Evolutionary conservation across 2,797 vertebrate genomes (phyloP).

Genomic region (Phrynocephalus guinanensis): DNA sequence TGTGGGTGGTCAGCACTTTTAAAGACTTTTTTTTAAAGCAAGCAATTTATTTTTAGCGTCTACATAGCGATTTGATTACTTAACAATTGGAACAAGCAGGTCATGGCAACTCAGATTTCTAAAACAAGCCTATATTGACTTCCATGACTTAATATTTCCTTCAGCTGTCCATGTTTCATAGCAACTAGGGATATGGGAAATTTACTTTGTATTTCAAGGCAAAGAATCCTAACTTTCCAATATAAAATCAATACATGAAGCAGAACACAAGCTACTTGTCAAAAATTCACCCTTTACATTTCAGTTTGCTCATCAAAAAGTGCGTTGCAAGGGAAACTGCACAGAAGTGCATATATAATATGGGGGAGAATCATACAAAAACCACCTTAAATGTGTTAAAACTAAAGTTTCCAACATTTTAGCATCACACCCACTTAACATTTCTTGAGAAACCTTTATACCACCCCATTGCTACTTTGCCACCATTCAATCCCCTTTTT

Average conservation of each 20-base stretch:
- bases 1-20: constrained; percentile 14
- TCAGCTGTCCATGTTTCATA: background rate
- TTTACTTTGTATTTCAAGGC: background rate
- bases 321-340: too few species aligned
- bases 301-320: background rate
- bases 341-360: too few species aligned
- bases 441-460: too few species aligned
- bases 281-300: background rate
- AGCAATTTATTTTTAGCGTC: background rate
- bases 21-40: background rate
- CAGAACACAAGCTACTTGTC: background rate
- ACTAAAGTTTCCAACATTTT: too few species aligned
- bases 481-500: too few species aligned
- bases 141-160: background rate
- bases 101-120: background rate
- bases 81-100: background rate
- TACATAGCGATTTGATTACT: background rate
- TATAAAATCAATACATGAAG: background rate
- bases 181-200: background rate
- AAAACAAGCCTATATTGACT: background rate
- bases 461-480: too few species aligned
- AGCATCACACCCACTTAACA: too few species aligned
- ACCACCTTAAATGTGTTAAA: too few species aligned
- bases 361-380: too few species aligned
- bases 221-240: background rate